These are phyloP conservation scores for Narcine bancroftii DNA, from an alignment of 2,113 vertebrate genomes.

Conservation along the genomic window DNA sequence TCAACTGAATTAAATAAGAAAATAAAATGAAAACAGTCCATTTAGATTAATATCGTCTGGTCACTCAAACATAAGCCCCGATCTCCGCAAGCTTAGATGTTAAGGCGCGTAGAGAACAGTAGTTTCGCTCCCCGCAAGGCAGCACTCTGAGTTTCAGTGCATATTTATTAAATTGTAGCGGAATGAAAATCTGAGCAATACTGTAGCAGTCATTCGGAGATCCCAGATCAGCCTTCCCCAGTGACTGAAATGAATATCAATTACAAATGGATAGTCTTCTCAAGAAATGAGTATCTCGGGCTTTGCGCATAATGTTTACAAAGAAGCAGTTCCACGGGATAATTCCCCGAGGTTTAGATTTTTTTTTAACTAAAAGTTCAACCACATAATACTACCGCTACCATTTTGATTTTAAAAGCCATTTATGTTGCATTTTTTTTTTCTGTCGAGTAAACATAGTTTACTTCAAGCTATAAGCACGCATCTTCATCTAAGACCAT, in stretches of 20 bases:
- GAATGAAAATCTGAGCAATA: neutral
- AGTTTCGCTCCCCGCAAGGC: neutral
- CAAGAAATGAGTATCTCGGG: neutral
- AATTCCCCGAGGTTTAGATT: neutral
- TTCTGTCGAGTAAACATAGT: neutral
- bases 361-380: conserved; percentile 15
- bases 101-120: neutral
- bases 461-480: neutral
- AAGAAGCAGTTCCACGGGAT: neutral
- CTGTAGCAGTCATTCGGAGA: neutral
- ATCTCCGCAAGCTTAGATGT: neutral
- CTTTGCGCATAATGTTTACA: neutral
- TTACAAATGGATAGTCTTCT: neutral
- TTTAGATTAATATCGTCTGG: conserved; percentile 10
- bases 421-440: neutral
- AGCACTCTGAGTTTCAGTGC: neutral
- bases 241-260: neutral
- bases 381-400: neutral
- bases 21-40: neutral
- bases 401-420: conserved; percentile 8
- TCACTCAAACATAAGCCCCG: neutral
- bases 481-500: conserved; percentile 41
- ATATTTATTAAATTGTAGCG: neutral
- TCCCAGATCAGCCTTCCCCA: neutral
- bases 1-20: neutral